Percentiles rank a stretch among this genome's conserved stretches.
Conservation (phyloP, 2,888 invertebrate genomes). For the Stratiomys singularior region DNA sequence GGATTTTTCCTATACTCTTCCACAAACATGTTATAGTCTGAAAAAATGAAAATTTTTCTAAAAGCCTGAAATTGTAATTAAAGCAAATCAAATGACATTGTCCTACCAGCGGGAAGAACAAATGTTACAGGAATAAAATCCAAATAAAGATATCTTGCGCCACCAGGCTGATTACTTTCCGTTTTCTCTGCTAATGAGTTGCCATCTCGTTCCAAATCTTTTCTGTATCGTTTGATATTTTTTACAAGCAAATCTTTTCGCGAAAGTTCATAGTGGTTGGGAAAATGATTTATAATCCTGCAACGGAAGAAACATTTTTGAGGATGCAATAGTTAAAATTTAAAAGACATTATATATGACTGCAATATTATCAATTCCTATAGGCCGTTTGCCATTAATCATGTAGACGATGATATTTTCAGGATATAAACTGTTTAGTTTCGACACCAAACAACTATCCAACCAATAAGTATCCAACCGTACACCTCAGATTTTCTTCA, state of each 20-base stretch:
- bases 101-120: slow-evolving; percentile 81
- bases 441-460: no score
- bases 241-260: slow-evolving; percentile 96
- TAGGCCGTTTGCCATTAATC: no score
- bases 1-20: slow-evolving; percentile 95
- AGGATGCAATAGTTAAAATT: no score
- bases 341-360: no score
- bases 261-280: slow-evolving; percentile 94
- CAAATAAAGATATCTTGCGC: slow-evolving; percentile 81
- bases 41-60: no score
- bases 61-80: background rate
- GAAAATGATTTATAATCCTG: slow-evolving; percentile 94
- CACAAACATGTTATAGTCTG: slow-evolving; percentile 95
- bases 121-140: slow-evolving; percentile 96
- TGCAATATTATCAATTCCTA: no score
- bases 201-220: slow-evolving; percentile 91
- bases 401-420: no score
- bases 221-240: slow-evolving; percentile 93
- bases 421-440: no score
- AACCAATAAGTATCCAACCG: no score
- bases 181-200: slow-evolving; percentile 84
- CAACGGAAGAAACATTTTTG: slow-evolving; percentile 49
- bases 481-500: no score
- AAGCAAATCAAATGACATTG: background rate
- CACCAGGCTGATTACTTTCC: slow-evolving; percentile 67